Evolutionary conservation across 1,140 invertebrate genomes (phyloP), one percentile per base, ranked within the genome.

Genomic region (Heliothis subflexa): DNA sequence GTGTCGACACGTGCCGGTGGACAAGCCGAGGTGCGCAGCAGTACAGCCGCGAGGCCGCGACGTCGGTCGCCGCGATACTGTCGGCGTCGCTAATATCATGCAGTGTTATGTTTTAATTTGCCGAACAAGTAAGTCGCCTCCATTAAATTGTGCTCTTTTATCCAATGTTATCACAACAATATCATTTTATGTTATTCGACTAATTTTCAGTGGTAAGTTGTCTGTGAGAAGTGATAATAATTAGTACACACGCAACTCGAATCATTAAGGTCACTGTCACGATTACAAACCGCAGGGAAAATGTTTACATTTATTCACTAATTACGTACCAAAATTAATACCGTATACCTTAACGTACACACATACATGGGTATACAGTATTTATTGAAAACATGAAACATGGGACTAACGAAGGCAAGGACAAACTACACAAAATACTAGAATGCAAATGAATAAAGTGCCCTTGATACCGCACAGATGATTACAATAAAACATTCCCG

Each of bases 191-290:
- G 50, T 52, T 54, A 54, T 54, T 55, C n/a, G 33, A 62, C 28
- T 47, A n/a, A 47, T 40, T 66, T 9, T 40, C 14, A n/a, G 40
- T 18, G 1, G n/a, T 66, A n/a, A 66, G 61, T 40, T 66, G 62
- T 40, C 40, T 47, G 40, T 13, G 40, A 11, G n/a, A 13, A 13
- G 40, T 47, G 18, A 33, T 45, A 66, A 66, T 47, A 66, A 66
- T 47, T 21, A 40, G 62, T 47, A 21, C 13, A 55, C 7, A 21
- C 33, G 61, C 62, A 13, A 47, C 14, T 18, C 28, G 40, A 66
- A 18, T 21, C 62, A 40, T 66, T 33, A n/a, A 66, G 62, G 62
- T 66, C 62, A 66, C 9, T 45, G 62, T 21, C 62, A 66, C 62
- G 40, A 47, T 47, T 21, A 47, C 16, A n/a, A 40, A 40, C 28